phyloP scores from a whole-genome alignment of 2,797 vertebrate species.

The Sphenodon punctatus region DNA sequence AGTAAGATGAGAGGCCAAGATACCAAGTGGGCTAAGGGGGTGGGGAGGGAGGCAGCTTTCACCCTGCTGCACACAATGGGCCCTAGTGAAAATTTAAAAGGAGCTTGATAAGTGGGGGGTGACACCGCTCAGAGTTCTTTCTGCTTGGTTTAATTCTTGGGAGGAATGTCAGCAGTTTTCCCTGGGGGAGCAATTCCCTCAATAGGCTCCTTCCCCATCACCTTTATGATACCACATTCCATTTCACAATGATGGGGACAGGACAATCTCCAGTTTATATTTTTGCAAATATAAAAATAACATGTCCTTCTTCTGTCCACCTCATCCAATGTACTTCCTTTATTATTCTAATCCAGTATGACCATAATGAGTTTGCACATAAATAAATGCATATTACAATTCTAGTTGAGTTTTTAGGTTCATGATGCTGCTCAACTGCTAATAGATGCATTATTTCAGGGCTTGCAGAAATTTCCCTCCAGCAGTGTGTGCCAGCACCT shows the following conservation, averaged over 20 bases:
- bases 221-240: background rate
- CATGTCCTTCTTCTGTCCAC: background rate
- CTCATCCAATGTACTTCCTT: background rate
- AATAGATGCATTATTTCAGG: background rate
- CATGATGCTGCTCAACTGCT: background rate
- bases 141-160: background rate
- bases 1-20: background rate
- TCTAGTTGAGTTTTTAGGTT: background rate
- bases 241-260: background rate
- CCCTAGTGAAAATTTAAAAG: background rate
- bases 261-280: background rate
- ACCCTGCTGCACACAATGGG: background rate
- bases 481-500: too few relatives aligned
- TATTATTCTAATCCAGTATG: slow-evolving; percentile 2
- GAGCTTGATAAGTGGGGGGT: too few relatives aligned
- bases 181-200: background rate
- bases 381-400: slow-evolving; percentile 19
- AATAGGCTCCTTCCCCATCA: background rate
- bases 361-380: background rate
- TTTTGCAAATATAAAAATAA: background rate
- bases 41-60: too few relatives aligned
- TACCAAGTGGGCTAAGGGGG: background rate
- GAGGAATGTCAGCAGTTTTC: background rate
- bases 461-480: background rate
- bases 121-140: background rate